Conservation (phyloP, 2,888 invertebrate species). For the Microplitis manilae region DNA sequence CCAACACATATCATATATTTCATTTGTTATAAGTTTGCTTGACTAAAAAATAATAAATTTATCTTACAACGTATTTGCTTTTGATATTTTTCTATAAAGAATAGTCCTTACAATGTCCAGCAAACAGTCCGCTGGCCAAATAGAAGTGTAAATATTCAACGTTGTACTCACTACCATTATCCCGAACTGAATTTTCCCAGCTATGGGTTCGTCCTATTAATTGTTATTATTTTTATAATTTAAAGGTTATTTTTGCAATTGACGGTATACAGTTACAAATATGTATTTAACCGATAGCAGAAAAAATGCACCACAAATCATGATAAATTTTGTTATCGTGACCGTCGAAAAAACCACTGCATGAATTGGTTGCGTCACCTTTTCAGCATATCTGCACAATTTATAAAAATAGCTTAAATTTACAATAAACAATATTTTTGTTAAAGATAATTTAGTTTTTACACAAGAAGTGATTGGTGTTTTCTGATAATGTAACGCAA, state of each 20-base stretch:
- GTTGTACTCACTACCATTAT: constrained; percentile 35
- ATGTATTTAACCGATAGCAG: constrained; percentile 40
- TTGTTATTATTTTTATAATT: neutral
- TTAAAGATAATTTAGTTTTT: constrained; percentile 30
- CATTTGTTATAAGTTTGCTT: neutral
- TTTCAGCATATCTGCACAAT: constrained; percentile 20
- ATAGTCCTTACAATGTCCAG: neutral
- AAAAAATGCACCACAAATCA: constrained; percentile 37
- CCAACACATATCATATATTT: neutral
- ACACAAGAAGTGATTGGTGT: constrained; percentile 50
- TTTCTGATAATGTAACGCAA: constrained; percentile 48
- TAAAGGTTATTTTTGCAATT: no score
- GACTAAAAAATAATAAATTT: neutral
- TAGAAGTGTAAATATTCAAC: constrained; percentile 43
- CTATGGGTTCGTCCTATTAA: constrained; percentile 41
- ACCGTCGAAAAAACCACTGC: constrained; percentile 38
- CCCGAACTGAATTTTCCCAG: constrained; percentile 45
- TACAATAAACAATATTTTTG: no score
- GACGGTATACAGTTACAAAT: neutral
- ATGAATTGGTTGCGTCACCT: constrained; percentile 34
- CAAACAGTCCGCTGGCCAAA: constrained; percentile 48
- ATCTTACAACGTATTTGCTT: no score
- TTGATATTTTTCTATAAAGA: neutral
- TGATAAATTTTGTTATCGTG: constrained; percentile 31
- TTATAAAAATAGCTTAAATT: no score